Base-by-base conservation (phyloP, 2,113 vertebrate species). In the Zosterops pallidus region DNA sequence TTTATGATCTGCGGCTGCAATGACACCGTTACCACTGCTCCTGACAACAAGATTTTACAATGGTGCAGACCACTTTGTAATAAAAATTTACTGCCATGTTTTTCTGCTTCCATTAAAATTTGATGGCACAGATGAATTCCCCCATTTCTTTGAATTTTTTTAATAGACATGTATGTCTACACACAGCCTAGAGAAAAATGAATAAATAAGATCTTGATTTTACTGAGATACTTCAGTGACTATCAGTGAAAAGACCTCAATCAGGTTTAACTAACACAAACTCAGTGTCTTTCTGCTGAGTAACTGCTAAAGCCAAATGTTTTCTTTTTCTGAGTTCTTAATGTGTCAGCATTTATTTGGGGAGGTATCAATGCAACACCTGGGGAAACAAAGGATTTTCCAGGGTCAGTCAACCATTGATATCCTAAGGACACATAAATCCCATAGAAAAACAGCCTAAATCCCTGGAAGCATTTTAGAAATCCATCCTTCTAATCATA, bases 381-480 rank as follows among this genome's bases (percentile, higher is more conserved):
- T 68, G 33, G 11, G n/a, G 50, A 85, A 83, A 77, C 8, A 8
- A 13, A 92, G 42, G 9, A 6, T 50, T 88, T 83, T 37, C 28
- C 35, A 0, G 1, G 8, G 14, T 4, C 8, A 77, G 31, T 11
- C 49, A 77, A 16, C 0, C 1, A 20, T 7, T n/a, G 37, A 21
- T 29, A 6, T 12, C 23, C 22, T 17, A 8, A 80, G 42, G 59
- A 33, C 16, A 55, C 14, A 37, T 5, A 67, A 52, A n/a, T 1
- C 9, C 14, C 18, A 2, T 4, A 69, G 42, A 6, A 44, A 31
- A 21, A 65, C 5, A 47, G 13, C 16, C 14, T 52, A 47, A 62
- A 67, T 39, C 33, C 8, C 42, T 52, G 22, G 35, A 35, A 86
- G 5, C 23, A 42, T 29, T 81, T 89, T 55, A 33, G 37, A 46